Conservation (phyloP, 2,888 invertebrate genomes). For the Callyntrura sp. region DNA sequence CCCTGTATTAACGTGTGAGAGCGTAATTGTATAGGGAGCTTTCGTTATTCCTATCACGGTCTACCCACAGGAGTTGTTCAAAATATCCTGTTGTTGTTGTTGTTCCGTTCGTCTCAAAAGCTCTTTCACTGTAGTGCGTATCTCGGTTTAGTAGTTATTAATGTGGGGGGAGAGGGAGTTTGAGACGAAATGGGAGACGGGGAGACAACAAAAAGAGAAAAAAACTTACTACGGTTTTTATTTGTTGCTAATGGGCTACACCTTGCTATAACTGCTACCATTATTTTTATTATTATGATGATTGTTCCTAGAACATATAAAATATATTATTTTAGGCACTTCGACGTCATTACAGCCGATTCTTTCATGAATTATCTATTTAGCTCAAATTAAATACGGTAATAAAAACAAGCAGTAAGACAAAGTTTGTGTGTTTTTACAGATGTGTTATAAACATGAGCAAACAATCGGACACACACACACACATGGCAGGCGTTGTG, state of each 20-base stretch:
- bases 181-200: not conserved
- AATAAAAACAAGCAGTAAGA: conserved; percentile 42
- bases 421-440: conserved; percentile 20
- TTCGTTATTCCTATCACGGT: not conserved
- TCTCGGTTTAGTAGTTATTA: not conserved
- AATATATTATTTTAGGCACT: conserved; percentile 35
- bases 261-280: conserved; percentile 18
- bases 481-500: conserved; percentile 19
- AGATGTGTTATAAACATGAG: not conserved
- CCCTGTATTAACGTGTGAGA: not conserved
- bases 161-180: not conserved
- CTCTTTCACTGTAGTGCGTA: conserved; percentile 11
- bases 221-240: not conserved
- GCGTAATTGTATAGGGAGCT: not conserved
- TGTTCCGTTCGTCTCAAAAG: not conserved
- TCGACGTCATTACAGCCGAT: not conserved
- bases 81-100: conserved; percentile 39
- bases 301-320: conserved; percentile 35
- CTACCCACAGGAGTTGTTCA: conserved; percentile 6
- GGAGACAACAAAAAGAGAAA: not conserved
- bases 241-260: conserved; percentile 59
- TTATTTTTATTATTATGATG: conserved; percentile 44
- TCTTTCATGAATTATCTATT: conserved; percentile 32
- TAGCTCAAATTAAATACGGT: conserved; percentile 37
- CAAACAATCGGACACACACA: not conserved